These are phyloP conservation scores for Lamellibrachia satsuma DNA, from an alignment of 2,888 invertebrate species.

Conservation along the genomic window DNA sequence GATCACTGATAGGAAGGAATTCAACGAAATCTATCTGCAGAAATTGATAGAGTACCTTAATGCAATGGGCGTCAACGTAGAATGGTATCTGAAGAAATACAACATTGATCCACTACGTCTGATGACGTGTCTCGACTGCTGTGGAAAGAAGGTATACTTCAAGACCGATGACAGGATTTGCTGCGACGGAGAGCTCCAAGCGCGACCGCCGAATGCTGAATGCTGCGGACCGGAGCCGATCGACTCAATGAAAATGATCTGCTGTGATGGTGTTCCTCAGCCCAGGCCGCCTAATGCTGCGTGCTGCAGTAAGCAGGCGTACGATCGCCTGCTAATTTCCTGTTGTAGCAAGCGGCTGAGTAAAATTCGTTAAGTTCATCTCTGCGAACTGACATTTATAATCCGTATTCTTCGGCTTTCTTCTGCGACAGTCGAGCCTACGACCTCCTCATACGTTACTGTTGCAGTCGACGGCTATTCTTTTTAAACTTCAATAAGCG, in stretches of 20 bases:
- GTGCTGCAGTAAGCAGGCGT: background rate
- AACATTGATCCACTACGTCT: background rate
- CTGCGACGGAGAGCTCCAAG: background rate
- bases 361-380: background rate
- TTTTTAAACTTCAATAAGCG: no score
- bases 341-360: background rate
- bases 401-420: no score
- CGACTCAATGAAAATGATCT: background rate
- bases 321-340: background rate
- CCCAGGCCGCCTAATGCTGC: background rate
- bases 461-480: no score
- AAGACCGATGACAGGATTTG: background rate
- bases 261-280: background rate
- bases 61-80: background rate
- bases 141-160: background rate
- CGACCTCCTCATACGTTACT: no score
- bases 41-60: background rate
- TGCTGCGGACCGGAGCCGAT: background rate
- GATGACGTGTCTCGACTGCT: background rate
- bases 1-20: background rate
- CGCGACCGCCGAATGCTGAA: background rate
- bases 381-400: no score
- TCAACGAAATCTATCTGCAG: background rate
- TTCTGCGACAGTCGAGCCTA: no score
- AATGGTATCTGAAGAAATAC: background rate